Percentiles rank a stretch among this genome's conserved stretches.
Evolutionary conservation across 2,113 vertebrate genomes (phyloP).

Genomic region (Xiphophorus couchianus): DNA sequence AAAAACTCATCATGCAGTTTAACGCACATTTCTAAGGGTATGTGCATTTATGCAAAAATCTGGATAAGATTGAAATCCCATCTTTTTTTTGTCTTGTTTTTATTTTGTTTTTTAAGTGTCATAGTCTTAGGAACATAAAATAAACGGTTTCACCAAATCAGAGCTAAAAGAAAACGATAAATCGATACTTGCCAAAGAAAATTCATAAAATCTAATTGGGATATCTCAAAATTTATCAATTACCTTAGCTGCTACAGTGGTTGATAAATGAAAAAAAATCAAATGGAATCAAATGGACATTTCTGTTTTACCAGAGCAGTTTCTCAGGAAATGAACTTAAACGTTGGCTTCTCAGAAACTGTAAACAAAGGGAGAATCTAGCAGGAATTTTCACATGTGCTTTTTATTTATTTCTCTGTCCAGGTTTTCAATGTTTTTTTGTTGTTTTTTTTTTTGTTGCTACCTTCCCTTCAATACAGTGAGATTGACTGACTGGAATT

Average conservation of each 20-base stretch:
- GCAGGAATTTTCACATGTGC: background rate
- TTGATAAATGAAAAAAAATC: background rate
- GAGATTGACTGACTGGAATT: constrained; percentile 12
- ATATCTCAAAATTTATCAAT: background rate
- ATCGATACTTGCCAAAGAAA: background rate
- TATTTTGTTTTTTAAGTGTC: background rate
- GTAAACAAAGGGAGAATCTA: background rate
- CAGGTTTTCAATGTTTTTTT: constrained; percentile 6
- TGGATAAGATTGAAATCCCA: no score
- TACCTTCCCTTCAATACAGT: background rate
- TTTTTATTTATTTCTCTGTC: background rate
- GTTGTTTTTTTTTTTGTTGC: background rate
- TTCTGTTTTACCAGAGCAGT: background rate
- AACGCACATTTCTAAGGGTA: background rate
- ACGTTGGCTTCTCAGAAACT: background rate
- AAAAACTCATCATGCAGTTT: background rate
- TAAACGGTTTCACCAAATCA: background rate
- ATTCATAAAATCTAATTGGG: no score
- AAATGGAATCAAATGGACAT: no score
- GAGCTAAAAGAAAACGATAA: background rate
- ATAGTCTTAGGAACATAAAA: background rate
- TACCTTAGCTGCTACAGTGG: background rate
- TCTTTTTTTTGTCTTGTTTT: no score
- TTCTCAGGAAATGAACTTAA: background rate
- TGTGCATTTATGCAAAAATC: no score